Evolutionary conservation across 2,797 vertebrate genomes (phyloP), one percentile per base, ranked within the genome.

Genomic region (Phrynocephalus vlangalii): DNA sequence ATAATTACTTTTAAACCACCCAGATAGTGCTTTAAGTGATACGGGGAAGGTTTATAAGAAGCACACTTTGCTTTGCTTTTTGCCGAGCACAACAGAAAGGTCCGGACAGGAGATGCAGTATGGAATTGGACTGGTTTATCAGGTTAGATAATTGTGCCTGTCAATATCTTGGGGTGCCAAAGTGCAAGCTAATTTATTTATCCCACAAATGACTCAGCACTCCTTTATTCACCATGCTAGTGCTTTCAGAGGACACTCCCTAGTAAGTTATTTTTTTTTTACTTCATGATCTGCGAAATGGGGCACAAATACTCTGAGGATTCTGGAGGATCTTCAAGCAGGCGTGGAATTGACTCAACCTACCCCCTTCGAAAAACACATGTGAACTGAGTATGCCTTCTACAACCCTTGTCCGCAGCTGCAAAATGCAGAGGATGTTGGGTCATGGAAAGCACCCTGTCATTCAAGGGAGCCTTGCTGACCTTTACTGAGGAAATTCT

Each of bases 141-240:
- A 44, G 66, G 18, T 28, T 26, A 15, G 44, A 9, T 52, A 72
- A 83, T 72, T 72, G 70, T 22, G 38, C 66, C 52, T 6, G 52
- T 83, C 68, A 72, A 30, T 83, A 16, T 18, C 18, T 11, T 30
- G n/a, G 15, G 11, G 56, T 22, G 44, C 48, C 80, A 82, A 18
- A 38, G 67, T 82, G n/a, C 66, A 68, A 50, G 15, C 80, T 82
- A 28, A 50, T 82, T 82, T 82, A n/a, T 68, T 82, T 50, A 28
- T 28, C 66, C 48, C 26, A 44, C 33, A 5, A 50, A 63, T 56
- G 9, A 56, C 52, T 56, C 52, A 56, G 9, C 13, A 56, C 52
- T 56, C 9, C 52, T 56, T 2, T 56, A 56, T 56, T 56, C 52
- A 6, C 52, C 13, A 56, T 56, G 52, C 52, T 11, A 56, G 13